phyloP scores from a whole-genome alignment of 2,113 vertebrate genomes.

The Atrichornis clamosus region DNA sequence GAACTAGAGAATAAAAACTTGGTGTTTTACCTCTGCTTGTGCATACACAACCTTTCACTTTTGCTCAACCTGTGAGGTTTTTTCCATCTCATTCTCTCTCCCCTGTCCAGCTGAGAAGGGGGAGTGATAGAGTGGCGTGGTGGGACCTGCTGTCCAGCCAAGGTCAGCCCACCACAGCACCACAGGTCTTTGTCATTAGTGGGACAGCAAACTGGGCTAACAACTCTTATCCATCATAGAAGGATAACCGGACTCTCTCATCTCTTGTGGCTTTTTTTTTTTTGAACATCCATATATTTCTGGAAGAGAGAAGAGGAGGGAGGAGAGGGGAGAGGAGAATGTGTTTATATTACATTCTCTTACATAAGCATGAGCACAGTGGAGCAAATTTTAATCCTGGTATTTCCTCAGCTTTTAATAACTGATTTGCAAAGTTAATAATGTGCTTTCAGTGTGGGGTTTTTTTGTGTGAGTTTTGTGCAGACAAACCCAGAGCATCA shows the following conservation, averaged over 20 bases:
- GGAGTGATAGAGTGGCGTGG: rapidly evolving
- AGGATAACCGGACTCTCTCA: neutral
- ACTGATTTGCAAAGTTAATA: neutral
- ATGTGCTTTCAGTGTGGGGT: neutral
- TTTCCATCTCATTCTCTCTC: neutral
- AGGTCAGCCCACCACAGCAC: neutral
- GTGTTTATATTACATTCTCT: neutral
- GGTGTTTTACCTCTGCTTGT: neutral
- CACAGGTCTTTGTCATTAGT: neutral
- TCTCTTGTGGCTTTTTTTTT: neutral
- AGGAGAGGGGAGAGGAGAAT: neutral
- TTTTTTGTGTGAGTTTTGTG: neutral
- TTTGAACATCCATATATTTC: neutral
- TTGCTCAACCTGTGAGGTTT: neutral
- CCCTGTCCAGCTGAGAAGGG: neutral
- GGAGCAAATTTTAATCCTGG: neutral
- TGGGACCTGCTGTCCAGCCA: neutral
- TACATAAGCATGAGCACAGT: neutral
- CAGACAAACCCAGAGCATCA: neutral
- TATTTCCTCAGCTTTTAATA: neutral
- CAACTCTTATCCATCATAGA: neutral
- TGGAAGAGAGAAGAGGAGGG: neutral
- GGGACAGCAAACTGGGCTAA: neutral
- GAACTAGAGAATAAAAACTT: neutral
- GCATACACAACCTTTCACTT: neutral